A percentile compares a stretch with the other conserved stretches of the same genome.
phyloP scores from a whole-genome alignment of 2,113 vertebrate species.

The Apistogramma diplotaenia region DNA sequence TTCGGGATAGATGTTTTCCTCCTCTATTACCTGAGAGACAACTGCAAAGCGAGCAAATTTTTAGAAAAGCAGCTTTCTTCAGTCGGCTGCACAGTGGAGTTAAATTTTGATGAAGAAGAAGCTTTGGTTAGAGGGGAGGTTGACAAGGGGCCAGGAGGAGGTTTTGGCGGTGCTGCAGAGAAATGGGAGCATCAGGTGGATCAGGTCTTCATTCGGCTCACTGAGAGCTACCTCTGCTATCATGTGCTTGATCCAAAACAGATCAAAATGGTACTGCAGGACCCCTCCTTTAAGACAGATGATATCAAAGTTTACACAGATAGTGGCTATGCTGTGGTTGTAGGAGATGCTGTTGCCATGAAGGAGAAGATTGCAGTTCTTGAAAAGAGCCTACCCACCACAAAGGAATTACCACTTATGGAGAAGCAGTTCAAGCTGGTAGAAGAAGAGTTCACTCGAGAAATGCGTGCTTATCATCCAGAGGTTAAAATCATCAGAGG shows the following conservation, averaged over 20 bases:
- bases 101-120: constrained; percentile 38
- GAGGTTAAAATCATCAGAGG: neutral
- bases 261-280: neutral
- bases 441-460: constrained; percentile 35
- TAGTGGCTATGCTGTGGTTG: constrained; percentile 32
- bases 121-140: constrained; percentile 42
- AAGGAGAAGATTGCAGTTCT: constrained; percentile 14
- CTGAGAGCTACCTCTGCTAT: constrained; percentile 18
- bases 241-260: constrained; percentile 32
- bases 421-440: constrained; percentile 44
- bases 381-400: constrained; percentile 1
- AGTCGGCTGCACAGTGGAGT: constrained; percentile 30
- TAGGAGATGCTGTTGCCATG: constrained; percentile 45
- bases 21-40: constrained; percentile 56
- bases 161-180: neutral
- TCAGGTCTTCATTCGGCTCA: neutral
- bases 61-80: constrained; percentile 34
- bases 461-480: neutral
- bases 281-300: neutral
- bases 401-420: constrained; percentile 7
- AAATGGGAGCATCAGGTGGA: constrained; percentile 57
- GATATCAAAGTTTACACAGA: constrained; percentile 2
- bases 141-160: neutral
- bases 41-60: neutral
- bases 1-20: constrained; percentile 42